Evolutionary conservation across 2,113 vertebrate species (phyloP).

Genomic region (Alethe castanea): DNA sequence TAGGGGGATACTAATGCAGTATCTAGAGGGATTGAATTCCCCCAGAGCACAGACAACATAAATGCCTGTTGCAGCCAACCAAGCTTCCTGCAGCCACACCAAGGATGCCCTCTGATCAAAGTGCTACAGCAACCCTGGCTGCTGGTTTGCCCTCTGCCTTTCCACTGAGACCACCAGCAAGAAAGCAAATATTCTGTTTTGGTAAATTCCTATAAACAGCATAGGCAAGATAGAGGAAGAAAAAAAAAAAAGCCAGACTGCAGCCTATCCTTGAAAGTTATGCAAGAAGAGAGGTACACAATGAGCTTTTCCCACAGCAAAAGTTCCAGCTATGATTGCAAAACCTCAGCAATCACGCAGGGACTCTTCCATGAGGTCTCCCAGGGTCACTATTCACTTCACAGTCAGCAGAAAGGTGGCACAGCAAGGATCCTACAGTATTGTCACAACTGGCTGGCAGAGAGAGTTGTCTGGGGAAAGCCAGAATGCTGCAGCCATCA

Average conservation of each 20-base stretch:
- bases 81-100: neutral
- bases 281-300: neutral
- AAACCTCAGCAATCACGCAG: neutral
- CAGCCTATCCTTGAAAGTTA: neutral
- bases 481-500: neutral
- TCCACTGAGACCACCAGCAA: neutral
- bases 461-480: neutral
- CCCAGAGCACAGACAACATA: neutral
- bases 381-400: neutral
- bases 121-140: neutral
- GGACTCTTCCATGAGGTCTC: neutral
- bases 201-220: neutral
- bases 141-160: neutral
- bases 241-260: neutral
- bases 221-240: neutral
- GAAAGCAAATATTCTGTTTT: neutral
- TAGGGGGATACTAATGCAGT: neutral
- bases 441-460: neutral
- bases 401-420: neutral
- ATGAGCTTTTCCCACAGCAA: constrained; percentile 5
- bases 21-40: neutral
- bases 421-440: neutral
- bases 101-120: neutral
- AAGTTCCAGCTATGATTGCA: neutral
- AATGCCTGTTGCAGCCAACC: neutral